Conservation (phyloP, 2,888 invertebrate species). For the Lapara coniferarum region DNA sequence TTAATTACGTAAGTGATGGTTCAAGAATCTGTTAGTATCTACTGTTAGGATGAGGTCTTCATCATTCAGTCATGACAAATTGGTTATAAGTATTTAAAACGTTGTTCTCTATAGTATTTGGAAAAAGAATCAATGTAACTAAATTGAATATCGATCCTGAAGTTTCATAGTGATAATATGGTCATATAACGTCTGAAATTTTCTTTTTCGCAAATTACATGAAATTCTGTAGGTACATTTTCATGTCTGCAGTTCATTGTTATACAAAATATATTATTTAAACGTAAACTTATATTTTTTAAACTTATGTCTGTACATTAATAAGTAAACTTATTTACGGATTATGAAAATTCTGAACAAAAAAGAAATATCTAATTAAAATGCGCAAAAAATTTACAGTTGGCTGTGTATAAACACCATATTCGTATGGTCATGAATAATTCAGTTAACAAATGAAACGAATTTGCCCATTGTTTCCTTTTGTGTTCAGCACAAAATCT, state of each 20-base stretch:
- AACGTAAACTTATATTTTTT: too few relatives aligned
- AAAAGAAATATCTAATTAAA: neutral
- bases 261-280: too few relatives aligned
- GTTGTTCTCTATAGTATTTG: neutral
- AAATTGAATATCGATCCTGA: too few relatives aligned
- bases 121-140: too few relatives aligned
- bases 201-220: too few relatives aligned
- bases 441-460: conserved; percentile 40
- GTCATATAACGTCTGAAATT: too few relatives aligned
- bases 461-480: conserved; percentile 63
- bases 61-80: neutral
- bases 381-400: neutral
- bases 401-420: conserved; percentile 12
- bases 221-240: too few relatives aligned
- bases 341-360: neutral
- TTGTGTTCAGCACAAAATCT: conserved; percentile 38
- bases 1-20: conserved; percentile 19
- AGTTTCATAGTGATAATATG: too few relatives aligned
- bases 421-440: conserved; percentile 30
- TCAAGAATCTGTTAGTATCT: neutral
- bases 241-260: too few relatives aligned
- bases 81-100: neutral
- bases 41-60: neutral
- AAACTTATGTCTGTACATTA: too few relatives aligned
- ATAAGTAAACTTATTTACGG: neutral